Base-by-base conservation (phyloP, 2,797 vertebrate genomes). In the Picus viridis region DNA sequence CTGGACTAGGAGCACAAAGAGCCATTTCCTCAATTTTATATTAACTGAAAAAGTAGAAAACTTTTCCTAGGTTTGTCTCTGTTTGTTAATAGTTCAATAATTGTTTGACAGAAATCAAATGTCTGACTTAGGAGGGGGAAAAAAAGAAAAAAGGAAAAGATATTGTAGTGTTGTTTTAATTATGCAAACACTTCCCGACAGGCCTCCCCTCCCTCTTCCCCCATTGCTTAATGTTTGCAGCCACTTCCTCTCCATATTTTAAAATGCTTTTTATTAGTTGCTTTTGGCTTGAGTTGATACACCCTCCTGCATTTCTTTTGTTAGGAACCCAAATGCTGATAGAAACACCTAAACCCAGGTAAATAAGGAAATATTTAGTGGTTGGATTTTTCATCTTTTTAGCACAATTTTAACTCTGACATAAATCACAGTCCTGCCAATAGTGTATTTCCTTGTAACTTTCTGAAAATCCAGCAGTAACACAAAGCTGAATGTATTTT, bases 281-380 rank as follows among this genome's bases (percentile, higher is more conserved):
- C 5, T 58, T 83, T 94, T 89, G 57, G 27, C 56, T 86, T 84
- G 20, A 89, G 11, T 29, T 82, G 61, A 51, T 75, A 83, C 12
- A 32, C 10, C 3, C 67, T 87, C 36, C n/a, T 67, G 13, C 24
- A 57, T n/a, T 75, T 87, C 53, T 87, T 97, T 65, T 68, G 43
- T 83, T 93, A 79, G 69, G 59, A 91, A 92, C 53, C 34, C 7
- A 70, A 89, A 90, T 73, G 54, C 36, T 88, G 36, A 63, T 59
- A 72, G 34, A 89, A 93, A 86, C 19, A 49, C 62, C 54, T 51
- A 83, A 92, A 86, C 82, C 88, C 58, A 89, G n/a, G 39, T 61
- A 93, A 94, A 89, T 83, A 82, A 86, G 62, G 85, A 26, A 64
- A 76, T 49, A 51, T 81, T 69, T 88, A 92, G 80, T 83, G 26